Percentiles rank a stretch among this genome's conserved stretches.
Conservation (phyloP, 2,888 invertebrate species). For the Mesorhabditis sp. region DNA sequence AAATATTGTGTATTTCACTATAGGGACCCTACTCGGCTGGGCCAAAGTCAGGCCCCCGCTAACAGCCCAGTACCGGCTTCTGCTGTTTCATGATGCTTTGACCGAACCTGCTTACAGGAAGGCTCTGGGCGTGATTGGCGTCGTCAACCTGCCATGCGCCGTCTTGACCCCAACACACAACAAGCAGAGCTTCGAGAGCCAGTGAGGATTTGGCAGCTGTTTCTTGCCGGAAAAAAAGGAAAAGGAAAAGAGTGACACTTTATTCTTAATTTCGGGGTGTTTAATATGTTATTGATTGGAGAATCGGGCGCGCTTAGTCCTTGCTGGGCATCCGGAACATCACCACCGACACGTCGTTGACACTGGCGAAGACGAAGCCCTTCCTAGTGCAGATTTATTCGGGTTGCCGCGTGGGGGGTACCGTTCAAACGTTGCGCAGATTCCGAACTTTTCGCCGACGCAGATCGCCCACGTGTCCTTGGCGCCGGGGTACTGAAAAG, state of each 20-base stretch:
- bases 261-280: no score
- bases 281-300: no score
- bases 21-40: no score
- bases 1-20: no score
- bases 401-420: background rate
- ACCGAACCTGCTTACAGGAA: conserved; percentile 14
- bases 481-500: no score
- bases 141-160: conserved; percentile 62
- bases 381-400: background rate
- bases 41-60: no score
- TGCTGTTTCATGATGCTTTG: no score
- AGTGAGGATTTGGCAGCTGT: background rate
- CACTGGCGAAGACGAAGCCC: background rate
- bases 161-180: conserved; percentile 63
- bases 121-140: conserved; percentile 44
- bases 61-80: no score
- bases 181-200: conserved; percentile 63
- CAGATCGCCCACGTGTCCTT: background rate
- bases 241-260: no score
- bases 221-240: background rate
- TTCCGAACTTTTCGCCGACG: background rate
- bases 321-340: background rate
- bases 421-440: background rate
- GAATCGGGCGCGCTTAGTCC: no score
- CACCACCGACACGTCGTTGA: background rate